A percentile compares a stretch with the other conserved stretches of the same genome.
These are phyloP conservation scores for Spatulosminthurus flaviceps DNA, from an alignment of 2,888 invertebrate genomes.

Conservation along the genomic window DNA sequence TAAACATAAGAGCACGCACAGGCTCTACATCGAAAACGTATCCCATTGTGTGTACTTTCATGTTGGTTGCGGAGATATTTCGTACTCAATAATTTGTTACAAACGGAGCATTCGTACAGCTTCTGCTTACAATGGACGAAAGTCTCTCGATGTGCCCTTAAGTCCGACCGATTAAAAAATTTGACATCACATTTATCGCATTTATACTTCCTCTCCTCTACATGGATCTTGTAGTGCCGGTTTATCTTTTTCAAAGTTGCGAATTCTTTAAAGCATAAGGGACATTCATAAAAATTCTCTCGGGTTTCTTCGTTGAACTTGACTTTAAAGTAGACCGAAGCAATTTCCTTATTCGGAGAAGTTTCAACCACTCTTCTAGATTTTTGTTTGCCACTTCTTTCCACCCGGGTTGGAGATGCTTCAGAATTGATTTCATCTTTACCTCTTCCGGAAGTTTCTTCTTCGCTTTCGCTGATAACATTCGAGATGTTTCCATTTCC, in stretches of 20 bases:
- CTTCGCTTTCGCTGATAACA: too few relatives aligned
- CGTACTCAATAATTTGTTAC: background rate
- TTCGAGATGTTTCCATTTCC: too few relatives aligned
- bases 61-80: background rate
- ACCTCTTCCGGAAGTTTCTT: too few relatives aligned
- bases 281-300: background rate
- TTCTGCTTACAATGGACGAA: background rate
- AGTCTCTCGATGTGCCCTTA: background rate
- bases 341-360: too few relatives aligned
- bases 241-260: background rate
- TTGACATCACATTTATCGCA: background rate
- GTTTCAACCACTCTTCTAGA: too few relatives aligned
- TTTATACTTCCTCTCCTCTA: background rate
- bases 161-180: background rate
- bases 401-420: too few relatives aligned
- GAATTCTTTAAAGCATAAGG: background rate
- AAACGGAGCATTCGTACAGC: background rate
- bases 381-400: too few relatives aligned
- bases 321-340: too few relatives aligned
- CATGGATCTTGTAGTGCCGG: background rate
- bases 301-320: background rate
- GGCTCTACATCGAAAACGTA: background rate
- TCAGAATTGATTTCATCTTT: too few relatives aligned
- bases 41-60: background rate
- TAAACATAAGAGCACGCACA: background rate